Percentiles rank a stretch among this genome's conserved stretches.
Evolutionary conservation across 2,888 invertebrate species (phyloP).

Genomic region (Cybosia mesomella): DNA sequence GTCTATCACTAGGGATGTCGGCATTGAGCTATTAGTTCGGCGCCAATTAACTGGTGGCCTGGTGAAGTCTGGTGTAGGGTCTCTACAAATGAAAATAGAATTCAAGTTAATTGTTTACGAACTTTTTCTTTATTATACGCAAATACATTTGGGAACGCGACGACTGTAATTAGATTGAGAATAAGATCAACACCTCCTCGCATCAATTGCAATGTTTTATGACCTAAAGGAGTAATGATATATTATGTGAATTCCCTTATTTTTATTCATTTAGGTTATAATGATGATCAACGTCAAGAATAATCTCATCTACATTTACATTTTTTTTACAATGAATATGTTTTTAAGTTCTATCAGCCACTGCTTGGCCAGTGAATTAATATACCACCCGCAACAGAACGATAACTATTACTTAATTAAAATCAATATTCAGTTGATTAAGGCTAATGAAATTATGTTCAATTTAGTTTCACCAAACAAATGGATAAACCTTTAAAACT

Average conservation of each 20-base stretch:
- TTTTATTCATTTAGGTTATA: not conserved
- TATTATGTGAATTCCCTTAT: not conserved
- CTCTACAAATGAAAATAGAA: not conserved
- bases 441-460: no score
- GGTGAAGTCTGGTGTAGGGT: conserved; percentile 65
- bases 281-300: not conserved
- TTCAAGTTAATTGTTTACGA: not conserved
- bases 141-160: no score
- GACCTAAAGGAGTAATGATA: not conserved
- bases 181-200: not conserved
- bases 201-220: not conserved
- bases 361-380: no score
- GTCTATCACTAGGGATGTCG: conserved; percentile 65
- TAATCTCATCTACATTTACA: not conserved
- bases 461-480: no score
- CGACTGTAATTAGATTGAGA: not conserved
- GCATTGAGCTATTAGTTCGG: conserved; percentile 52
- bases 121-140: no score
- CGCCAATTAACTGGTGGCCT: conserved; percentile 65
- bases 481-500: no score
- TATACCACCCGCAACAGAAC: no score
- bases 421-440: no score
- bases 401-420: no score
- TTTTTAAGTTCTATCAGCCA: no score
- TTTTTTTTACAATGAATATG: no score